A percentile compares a stretch with the other conserved stretches of the same genome.
Evolutionary conservation across 2,797 vertebrate species (phyloP).

Genomic region (Sebastes alutus): DNA sequence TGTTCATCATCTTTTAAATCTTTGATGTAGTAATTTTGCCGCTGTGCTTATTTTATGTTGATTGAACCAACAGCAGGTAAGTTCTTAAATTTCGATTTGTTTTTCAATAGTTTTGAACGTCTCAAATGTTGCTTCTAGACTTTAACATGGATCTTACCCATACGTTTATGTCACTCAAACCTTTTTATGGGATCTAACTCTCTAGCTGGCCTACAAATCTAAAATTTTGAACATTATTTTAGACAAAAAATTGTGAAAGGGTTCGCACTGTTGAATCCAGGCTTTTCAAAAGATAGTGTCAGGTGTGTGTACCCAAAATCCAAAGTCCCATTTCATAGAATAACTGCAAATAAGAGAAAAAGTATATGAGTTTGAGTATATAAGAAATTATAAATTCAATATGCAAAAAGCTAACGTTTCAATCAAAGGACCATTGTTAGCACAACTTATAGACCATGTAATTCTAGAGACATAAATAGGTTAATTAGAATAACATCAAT

Average conservation of each 20-base stretch:
- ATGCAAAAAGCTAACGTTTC: background rate
- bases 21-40: background rate
- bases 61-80: constrained; percentile 59
- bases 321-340: background rate
- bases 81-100: constrained; percentile 19
- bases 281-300: background rate
- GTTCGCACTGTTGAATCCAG: background rate
- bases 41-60: constrained; percentile 15
- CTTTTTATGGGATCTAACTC: background rate
- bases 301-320: background rate
- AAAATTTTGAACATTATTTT: background rate
- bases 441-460: background rate
- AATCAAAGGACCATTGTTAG: background rate
- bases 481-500: background rate
- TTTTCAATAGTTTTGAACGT: background rate
- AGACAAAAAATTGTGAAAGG: background rate
- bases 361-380: background rate
- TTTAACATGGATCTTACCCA: background rate
- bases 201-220: background rate
- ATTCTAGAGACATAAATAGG: background rate
- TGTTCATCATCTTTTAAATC: background rate
- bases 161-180: background rate
- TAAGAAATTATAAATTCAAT: background rate
- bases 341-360: background rate
- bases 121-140: background rate